These are phyloP conservation scores for Gymnopithys bicolor DNA, from an alignment of 2,797 vertebrate species.

Conservation along the genomic window DNA sequence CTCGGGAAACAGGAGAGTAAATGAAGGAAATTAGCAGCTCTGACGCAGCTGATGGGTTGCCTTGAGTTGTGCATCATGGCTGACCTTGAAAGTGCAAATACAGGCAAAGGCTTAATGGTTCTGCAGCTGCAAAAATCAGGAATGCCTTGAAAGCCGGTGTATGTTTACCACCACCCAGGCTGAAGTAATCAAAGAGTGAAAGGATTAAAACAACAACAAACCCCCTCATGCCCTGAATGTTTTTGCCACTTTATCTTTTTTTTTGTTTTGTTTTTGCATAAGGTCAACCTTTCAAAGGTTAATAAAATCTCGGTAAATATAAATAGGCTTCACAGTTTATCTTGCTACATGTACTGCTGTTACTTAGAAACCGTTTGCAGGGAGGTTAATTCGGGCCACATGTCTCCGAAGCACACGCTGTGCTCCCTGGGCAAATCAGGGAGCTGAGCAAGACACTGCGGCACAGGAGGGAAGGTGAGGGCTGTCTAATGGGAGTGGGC, in stretches of 20 bases:
- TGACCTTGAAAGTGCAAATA: constrained; percentile 22
- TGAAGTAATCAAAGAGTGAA: constrained; percentile 58
- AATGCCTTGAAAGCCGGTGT: background rate
- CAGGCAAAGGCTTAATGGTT: background rate
- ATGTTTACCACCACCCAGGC: constrained; percentile 11
- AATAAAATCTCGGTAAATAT: constrained; percentile 77
- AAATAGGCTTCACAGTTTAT: constrained; percentile 65
- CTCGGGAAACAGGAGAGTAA: background rate
- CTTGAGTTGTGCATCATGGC: constrained; percentile 20
- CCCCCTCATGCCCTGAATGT: constrained; percentile 1
- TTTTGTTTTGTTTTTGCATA: constrained; percentile 39
- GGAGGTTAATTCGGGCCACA: constrained; percentile 62
- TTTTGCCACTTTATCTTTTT: constrained; percentile 13
- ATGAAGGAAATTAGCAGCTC: background rate
- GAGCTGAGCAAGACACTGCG: background rate
- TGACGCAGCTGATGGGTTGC: constrained; percentile 4
- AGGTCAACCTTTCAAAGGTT: constrained; percentile 80
- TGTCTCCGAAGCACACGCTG: constrained; percentile 15
- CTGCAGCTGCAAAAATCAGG: constrained; percentile 33
- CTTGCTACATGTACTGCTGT: constrained; percentile 16
- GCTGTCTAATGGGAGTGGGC: background rate
- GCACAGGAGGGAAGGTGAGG: background rate
- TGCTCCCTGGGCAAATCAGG: background rate
- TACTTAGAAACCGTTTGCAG: constrained; percentile 62
- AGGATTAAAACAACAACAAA: constrained; percentile 58